These are phyloP conservation scores for Brienomyrus brachyistius DNA, from an alignment of 2,113 vertebrate genomes.

Conservation along the genomic window DNA sequence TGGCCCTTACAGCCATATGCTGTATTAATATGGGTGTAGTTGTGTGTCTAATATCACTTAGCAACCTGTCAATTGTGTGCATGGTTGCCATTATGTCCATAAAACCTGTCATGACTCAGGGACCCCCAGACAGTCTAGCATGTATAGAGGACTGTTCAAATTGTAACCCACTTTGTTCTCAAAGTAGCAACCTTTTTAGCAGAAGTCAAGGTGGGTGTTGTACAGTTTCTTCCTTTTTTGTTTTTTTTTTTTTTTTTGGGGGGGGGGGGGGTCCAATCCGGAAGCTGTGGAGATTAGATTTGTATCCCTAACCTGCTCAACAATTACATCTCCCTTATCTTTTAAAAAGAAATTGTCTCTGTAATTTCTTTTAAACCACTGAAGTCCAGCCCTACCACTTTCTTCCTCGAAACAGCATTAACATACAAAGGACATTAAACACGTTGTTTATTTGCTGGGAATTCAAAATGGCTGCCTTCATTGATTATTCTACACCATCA, in stretches of 20 bases:
- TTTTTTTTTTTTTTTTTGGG: not conserved
- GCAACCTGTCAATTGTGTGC: not conserved
- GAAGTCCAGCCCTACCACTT: not conserved
- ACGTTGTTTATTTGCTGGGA: slow-evolving; percentile 14
- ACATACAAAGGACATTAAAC: not conserved
- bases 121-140: not conserved
- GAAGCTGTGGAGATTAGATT: slow-evolving; percentile 16
- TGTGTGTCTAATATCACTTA: not conserved
- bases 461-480: not conserved
- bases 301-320: not conserved
- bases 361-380: slow-evolving; percentile 15
- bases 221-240: not conserved
- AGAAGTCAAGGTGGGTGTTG: slow-evolving; percentile 5
- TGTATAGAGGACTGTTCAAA: not conserved
- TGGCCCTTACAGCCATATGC: not conserved
- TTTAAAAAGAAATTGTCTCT: not conserved
- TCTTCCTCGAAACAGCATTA: slow-evolving; percentile 2
- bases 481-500: slow-evolving; percentile 8
- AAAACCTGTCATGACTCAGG: not conserved
- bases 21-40: not conserved
- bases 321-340: slow-evolving; percentile 14
- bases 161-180: not conserved
- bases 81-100: not conserved
- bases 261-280: not conserved
- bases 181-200: not conserved